Conservation (phyloP, 2,797 vertebrate genomes). For the Sebastes trivittatus region DNA sequence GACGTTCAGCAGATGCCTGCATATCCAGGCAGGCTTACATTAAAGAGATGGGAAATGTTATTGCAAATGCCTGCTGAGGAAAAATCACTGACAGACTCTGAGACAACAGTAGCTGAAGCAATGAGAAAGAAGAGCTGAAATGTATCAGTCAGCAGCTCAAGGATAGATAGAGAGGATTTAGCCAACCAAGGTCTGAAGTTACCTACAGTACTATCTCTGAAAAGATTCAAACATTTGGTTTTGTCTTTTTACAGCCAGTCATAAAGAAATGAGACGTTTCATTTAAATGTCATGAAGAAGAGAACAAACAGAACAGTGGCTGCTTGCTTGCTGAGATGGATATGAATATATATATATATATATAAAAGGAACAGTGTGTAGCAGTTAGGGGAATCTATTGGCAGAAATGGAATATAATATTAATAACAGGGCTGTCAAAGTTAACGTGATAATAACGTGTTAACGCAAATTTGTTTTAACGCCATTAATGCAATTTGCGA, state of each 20-base stretch:
- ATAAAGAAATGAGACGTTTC: background rate
- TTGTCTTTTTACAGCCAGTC: background rate
- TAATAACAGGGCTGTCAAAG: too few species aligned
- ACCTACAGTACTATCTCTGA: background rate
- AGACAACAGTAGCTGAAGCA: conserved; percentile 15
- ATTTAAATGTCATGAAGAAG: background rate
- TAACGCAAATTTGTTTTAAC: too few species aligned
- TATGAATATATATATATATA: background rate
- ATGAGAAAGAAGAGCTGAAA: background rate
- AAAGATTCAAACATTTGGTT: background rate
- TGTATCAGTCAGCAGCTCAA: background rate
- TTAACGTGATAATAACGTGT: too few species aligned
- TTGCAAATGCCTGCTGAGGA: conserved; percentile 25
- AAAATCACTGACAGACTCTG: conserved; percentile 7
- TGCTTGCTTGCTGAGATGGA: background rate
- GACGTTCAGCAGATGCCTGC: conserved; percentile 40
- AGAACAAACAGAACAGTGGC: background rate
- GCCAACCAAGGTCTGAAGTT: background rate
- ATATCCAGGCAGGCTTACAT: conserved; percentile 38
- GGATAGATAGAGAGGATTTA: background rate
- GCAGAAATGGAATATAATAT: too few species aligned
- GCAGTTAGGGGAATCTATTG: too few species aligned
- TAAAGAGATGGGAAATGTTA: conserved; percentile 27
- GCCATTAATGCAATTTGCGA: too few species aligned
- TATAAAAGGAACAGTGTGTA: too few species aligned